These are phyloP conservation scores for Melopsittacus undulatus DNA, from an alignment of 2,797 vertebrate genomes.

Conservation along the genomic window DNA sequence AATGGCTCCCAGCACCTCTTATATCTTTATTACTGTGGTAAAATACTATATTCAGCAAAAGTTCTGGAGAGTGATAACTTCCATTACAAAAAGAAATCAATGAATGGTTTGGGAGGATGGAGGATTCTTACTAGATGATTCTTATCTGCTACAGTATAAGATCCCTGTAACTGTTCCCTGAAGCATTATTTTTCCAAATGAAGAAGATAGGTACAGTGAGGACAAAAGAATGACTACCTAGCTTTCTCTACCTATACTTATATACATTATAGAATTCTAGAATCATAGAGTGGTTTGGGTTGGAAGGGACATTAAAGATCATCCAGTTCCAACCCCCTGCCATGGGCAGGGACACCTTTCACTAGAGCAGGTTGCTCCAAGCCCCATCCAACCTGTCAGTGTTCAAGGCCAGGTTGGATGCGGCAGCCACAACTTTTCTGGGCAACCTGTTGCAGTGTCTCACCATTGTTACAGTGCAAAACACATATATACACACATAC, in stretches of 20 bases:
- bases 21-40: background rate
- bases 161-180: background rate
- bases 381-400: background rate
- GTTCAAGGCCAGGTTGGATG: no score
- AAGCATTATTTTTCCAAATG: background rate
- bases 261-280: background rate
- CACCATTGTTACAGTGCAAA: background rate
- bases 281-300: background rate
- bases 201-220: background rate
- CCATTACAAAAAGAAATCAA: background rate
- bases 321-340: background rate
- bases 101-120: background rate
- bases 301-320: background rate
- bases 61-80: background rate
- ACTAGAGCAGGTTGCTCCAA: background rate
- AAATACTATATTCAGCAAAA: background rate
- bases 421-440: background rate
- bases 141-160: background rate
- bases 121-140: background rate
- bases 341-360: background rate
- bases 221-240: background rate
- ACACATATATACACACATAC: background rate
- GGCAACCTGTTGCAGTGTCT: background rate
- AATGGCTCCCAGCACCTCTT: background rate
- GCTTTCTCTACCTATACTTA: background rate